Base-by-base conservation (phyloP, 2,888 invertebrate genomes). In the Eilema sororculum region DNA sequence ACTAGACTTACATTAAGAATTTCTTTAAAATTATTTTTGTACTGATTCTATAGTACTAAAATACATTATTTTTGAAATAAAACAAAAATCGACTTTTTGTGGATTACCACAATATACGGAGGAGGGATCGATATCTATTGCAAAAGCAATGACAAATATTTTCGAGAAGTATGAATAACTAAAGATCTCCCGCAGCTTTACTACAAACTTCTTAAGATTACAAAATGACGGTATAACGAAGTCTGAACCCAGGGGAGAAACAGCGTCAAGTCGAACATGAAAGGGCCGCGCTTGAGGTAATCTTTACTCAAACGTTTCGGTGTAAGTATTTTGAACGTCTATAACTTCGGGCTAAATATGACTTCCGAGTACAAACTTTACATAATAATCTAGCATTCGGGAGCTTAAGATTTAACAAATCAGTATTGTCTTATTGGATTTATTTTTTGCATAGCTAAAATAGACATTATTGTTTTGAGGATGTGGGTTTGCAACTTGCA, bases 91-190 rank as follows among this genome's bases (percentile, higher is more conserved):
- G 28, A 28, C 28, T 28, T 28, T 28, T 28, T 28, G 28, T 28
- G 28, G 28, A 28, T 28, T 28, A 28, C 28, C 5, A 28, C 28
- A 28, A 28, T 28, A 28, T 28, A 28, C 28, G 28, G 2, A 28
- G 28, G 28, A 28, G 28, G 28, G 28, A 28, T 28, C 28, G 20
- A 20, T 46, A 46, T 16, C 4, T 46, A 67, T 78, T 76, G n/a
- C 12, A 20, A 56, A 71, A 76, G 65, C 67, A 71, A 68, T 64
- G 66, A 73, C 57, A 30, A 30, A 59, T 59, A 71, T 60, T 67
- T 60, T 13, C 37, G 25, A 16, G 12, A 60, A 13, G 28, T 60
- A 59, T 62, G 52, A 62, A 62, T 67, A 63, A 63, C 46, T 52
- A 46, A 64, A n/a, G 52, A 64, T 52, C 13, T 30, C 13, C 28